Evolutionary conservation across 2,888 invertebrate species (phyloP).

Genomic region (Drosophila parthenogenetica): DNA sequence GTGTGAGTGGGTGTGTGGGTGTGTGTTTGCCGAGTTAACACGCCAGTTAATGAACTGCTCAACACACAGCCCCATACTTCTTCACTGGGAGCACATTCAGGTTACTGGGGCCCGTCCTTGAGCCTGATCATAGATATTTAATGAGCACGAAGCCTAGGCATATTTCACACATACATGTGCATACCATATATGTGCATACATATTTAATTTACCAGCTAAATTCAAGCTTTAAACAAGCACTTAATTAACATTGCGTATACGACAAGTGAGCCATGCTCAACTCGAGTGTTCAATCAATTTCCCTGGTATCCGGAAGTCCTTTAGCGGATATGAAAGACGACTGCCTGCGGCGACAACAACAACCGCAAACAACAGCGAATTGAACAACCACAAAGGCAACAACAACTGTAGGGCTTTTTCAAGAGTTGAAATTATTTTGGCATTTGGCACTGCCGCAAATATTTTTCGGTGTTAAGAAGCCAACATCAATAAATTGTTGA

Average conservation of each 20-base stretch:
- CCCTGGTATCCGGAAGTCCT: constrained; percentile 59
- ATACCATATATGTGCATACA: constrained; percentile 22
- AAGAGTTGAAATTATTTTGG: constrained; percentile 56
- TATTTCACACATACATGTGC: background rate
- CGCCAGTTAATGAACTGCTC: constrained; percentile 68
- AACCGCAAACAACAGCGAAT: constrained; percentile 32
- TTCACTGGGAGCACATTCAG: constrained; percentile 49
- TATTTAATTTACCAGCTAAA: constrained; percentile 49
- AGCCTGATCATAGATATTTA: constrained; percentile 52
- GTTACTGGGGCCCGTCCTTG: constrained; percentile 74
- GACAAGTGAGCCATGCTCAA: constrained; percentile 10
- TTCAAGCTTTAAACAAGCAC: constrained; percentile 57
- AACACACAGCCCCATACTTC: constrained; percentile 17
- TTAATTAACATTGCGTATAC: constrained; percentile 71
- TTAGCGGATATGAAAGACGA: constrained; percentile 73
- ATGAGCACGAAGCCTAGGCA: constrained; percentile 45
- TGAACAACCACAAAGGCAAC: constrained; percentile 30
- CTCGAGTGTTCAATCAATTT: constrained; percentile 64
- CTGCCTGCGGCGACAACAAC: constrained; percentile 54
- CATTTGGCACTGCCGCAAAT: constrained; percentile 52
- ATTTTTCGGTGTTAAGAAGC: constrained; percentile 53
- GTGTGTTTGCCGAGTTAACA: constrained; percentile 66
- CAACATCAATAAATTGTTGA: constrained; percentile 72
- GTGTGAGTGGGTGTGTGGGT: constrained; percentile 7
- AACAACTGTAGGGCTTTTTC: constrained; percentile 40